phyloP scores from a whole-genome alignment of 1,140 invertebrate species.

The Caenorhabditis briggsae region DNA sequence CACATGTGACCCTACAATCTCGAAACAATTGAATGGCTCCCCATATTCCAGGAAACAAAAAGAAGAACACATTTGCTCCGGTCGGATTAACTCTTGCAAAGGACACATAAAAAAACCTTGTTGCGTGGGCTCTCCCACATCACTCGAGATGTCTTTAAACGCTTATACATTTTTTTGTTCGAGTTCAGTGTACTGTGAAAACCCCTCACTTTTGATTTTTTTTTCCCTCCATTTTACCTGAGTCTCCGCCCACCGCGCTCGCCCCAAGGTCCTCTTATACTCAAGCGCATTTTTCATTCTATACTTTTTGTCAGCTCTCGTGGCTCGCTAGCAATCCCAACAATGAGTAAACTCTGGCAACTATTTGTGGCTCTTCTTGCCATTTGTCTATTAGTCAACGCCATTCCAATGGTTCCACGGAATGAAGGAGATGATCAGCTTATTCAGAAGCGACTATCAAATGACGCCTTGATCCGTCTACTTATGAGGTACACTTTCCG shows the following conservation, averaged over 20 bases:
- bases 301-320: conserved; percentile 43
- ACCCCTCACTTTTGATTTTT: conserved; percentile 43
- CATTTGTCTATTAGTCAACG: conserved; percentile 10
- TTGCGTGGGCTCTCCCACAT: conserved; percentile 48
- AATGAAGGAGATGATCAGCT: conserved; percentile 17
- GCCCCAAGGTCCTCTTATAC: conserved; percentile 37
- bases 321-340: not conserved
- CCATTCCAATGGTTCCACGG: conserved; percentile 31
- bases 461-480: conserved; percentile 58
- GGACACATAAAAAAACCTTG: conserved; percentile 6
- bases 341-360: conserved; percentile 11
- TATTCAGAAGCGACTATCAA: conserved; percentile 47
- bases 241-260: conserved; percentile 19
- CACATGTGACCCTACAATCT: not conserved
- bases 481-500: conserved; percentile 53
- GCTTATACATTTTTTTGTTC: conserved; percentile 16
- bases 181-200: conserved; percentile 50
- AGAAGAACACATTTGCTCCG: conserved; percentile 38
- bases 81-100: conserved; percentile 49
- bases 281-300: conserved; percentile 15
- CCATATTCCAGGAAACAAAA: not conserved
- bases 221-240: conserved; percentile 33
- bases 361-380: conserved; percentile 5
- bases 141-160: conserved; percentile 10
- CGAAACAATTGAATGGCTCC: not conserved